Evolutionary conservation across 1,140 invertebrate genomes (phyloP), one percentile per base, ranked within the genome.

Genomic region (Drosophila lini): DNA sequence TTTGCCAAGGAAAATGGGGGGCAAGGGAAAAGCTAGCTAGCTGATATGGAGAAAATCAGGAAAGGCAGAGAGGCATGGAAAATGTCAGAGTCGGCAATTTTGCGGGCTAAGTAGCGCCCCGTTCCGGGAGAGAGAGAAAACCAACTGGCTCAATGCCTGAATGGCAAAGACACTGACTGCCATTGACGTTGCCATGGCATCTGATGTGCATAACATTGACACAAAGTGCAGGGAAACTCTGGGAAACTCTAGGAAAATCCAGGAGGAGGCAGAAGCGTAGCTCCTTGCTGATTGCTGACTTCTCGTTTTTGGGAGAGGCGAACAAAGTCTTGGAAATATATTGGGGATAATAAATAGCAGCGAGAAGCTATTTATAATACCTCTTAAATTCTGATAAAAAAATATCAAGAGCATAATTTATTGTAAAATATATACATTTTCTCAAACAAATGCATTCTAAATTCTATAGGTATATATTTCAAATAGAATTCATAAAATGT

Each of bases 141-240:
- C 52, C 52, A 38, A 55, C 52, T 70, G 41, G 36, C 60, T 50
- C 48, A 57, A 31, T 53, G 55, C 25, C 53, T 44, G 52, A 40
- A 75, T 58, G 48, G 70, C 55, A 63, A 61, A 74, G 63, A 61
- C 64, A 60, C 45, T 78, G 81, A 73, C 83, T 84, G 81, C 58
- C 68, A 78, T 74, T 80, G 81, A 79, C 61, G 77, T 76, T 38
- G 71, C 62, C 62, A 65, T 57, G 44, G 65, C 45, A 34, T 44
- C 76, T 80, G 84, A 88, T 84, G 84, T 78, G 84, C 83, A 89
- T 81, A 89, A 78, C 80, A 88, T 88, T 88, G 80, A 89, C 84
- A 84, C 74, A 80, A 89, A 89, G 83, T 88, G 83, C 83, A 74
- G 69, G 45, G 19, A 57, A 52, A 59, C 19, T 19, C 19, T 19